Evolutionary conservation across 2,797 vertebrate genomes (phyloP).

Genomic region (Sebastes melanostomus): DNA sequence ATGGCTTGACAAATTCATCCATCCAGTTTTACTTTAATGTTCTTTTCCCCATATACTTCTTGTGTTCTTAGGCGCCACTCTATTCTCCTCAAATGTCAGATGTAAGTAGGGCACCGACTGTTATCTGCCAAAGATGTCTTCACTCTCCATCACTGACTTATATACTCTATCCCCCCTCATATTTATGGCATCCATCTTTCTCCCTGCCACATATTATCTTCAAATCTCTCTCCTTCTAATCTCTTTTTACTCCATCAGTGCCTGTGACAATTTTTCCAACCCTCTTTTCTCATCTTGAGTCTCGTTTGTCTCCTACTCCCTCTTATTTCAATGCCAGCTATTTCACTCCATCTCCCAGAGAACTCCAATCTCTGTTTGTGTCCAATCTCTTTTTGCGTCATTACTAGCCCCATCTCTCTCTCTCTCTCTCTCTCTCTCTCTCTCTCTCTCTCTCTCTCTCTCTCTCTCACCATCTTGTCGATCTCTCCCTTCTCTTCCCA

Average conservation of each 20-base stretch:
- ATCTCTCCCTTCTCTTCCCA: slow-evolving; percentile 24
- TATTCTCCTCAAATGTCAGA: slow-evolving; percentile 41
- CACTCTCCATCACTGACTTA: slow-evolving; percentile 52
- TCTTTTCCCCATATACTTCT: neutral
- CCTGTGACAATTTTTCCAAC: slow-evolving; percentile 53
- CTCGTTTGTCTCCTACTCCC: slow-evolving; percentile 42
- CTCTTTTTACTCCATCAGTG: slow-evolving; percentile 64
- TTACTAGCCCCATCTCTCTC: slow-evolving; percentile 16
- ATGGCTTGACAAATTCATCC: neutral
- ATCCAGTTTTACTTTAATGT: neutral
- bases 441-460: too few species aligned
- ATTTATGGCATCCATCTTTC: slow-evolving; percentile 60
- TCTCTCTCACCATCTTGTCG: slow-evolving; percentile 10
- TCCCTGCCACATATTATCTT: slow-evolving; percentile 49
- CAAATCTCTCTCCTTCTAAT: slow-evolving; percentile 57
- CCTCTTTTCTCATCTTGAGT: slow-evolving; percentile 35
- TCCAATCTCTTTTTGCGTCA: slow-evolving; percentile 51
- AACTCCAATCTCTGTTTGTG: slow-evolving; percentile 42
- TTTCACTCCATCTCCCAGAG: slow-evolving; percentile 36
- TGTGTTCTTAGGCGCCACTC: neutral
- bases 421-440: too few species aligned
- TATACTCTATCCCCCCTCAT: slow-evolving; percentile 34
- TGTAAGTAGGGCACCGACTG: slow-evolving; percentile 53
- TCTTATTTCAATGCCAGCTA: slow-evolving; percentile 34
- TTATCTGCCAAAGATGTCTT: slow-evolving; percentile 45